phyloP scores from a whole-genome alignment of 2,797 vertebrate species.

The Orientallactaga sibirica region DNA sequence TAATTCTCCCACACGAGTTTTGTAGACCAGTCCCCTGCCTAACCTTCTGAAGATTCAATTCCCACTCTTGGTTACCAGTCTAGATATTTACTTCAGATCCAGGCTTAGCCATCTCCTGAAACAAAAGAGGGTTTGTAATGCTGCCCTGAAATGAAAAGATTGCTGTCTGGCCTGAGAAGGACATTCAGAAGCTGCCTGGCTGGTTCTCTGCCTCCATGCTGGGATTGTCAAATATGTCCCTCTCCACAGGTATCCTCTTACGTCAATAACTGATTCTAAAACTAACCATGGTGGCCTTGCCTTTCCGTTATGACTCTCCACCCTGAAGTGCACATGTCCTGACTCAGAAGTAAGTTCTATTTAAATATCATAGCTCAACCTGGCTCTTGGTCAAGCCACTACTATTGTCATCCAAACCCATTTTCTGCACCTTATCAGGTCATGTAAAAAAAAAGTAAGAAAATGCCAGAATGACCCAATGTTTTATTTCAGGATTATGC shows the following conservation, averaged over 20 bases:
- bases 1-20: not conserved
- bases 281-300: not conserved
- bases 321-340: not conserved
- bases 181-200: not conserved
- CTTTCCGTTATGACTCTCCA: not conserved
- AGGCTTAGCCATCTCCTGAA: not conserved
- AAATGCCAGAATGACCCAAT: not conserved
- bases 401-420: not conserved
- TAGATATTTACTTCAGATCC: not conserved
- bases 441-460: not conserved
- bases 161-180: not conserved
- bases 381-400: not conserved
- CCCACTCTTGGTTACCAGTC: slow-evolving; percentile 60
- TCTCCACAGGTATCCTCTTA: not conserved
- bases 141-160: not conserved
- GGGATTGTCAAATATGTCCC: not conserved
- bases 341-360: not conserved
- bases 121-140: not conserved
- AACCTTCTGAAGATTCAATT: slow-evolving; percentile 34
- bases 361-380: not conserved
- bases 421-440: not conserved
- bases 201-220: not conserved
- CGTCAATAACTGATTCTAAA: not conserved
- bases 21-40: not conserved
- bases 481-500: not conserved